These are phyloP conservation scores for Synergus umbraculus DNA, from an alignment of 2,888 invertebrate species.

Conservation along the genomic window DNA sequence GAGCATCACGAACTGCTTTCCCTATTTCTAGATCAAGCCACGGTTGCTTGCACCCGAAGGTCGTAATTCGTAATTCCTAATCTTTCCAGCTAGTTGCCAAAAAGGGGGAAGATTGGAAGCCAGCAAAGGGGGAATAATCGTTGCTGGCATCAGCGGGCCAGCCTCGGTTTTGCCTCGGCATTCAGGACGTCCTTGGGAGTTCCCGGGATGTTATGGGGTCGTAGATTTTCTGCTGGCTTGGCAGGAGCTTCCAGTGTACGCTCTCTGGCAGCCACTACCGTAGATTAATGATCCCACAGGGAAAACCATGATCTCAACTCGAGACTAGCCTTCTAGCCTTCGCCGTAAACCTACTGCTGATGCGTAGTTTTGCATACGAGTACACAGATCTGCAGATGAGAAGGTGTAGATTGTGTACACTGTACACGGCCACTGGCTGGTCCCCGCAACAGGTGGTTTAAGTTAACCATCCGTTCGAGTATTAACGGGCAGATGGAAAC, in stretches of 20 bases:
- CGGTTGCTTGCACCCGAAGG: not conserved
- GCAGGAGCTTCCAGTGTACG: conserved; percentile 25
- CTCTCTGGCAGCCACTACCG: conserved; percentile 10
- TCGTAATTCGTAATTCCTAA: not conserved
- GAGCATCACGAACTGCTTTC: not conserved
- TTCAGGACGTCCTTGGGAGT: conserved; percentile 32
- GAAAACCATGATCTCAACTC: conserved; percentile 11
- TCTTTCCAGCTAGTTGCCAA: conserved; percentile 4
- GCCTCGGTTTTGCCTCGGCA: not conserved
- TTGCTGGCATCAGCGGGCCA: not conserved
- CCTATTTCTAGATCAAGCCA: not conserved
- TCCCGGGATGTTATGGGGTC: conserved; percentile 16
- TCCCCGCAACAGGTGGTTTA: conserved; percentile 8
- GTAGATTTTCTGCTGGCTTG: conserved; percentile 23
- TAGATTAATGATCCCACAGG: conserved; percentile 30
- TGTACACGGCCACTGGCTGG: conserved; percentile 10
- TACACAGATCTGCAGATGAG: not conserved
- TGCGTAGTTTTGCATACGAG: conserved; percentile 13
- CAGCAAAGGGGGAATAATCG: conserved; percentile 28
- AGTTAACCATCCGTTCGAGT: conserved; percentile 12
- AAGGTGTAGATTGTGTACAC: not conserved
- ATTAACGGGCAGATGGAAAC: conserved; percentile 27
- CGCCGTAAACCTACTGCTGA: not conserved
- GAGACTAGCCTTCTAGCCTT: not conserved
- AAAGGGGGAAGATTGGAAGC: not conserved